Evolutionary conservation across 2,888 invertebrate species (phyloP).

Genomic region (Linyphia triangularis): DNA sequence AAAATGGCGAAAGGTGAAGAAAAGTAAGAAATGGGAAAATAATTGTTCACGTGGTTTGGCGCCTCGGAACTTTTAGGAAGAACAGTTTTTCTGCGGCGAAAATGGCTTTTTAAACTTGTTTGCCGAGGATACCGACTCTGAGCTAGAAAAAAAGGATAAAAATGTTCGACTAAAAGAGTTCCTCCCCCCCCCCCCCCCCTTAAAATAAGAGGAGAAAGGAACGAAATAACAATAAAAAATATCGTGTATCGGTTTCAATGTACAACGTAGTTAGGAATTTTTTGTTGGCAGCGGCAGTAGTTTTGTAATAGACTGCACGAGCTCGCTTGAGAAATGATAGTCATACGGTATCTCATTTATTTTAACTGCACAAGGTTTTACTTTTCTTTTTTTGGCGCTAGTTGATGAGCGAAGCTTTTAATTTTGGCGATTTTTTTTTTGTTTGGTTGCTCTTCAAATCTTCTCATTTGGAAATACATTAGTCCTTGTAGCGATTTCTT

Average conservation of each 20-base stretch:
- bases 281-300: not conserved
- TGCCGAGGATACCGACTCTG: constrained; percentile 45
- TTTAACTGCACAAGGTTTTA: constrained; percentile 25
- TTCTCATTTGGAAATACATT: no score
- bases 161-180: constrained; percentile 16
- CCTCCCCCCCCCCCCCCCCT: constrained; percentile 30
- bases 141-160: not conserved
- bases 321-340: constrained; percentile 48
- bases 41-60: constrained; percentile 50
- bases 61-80: constrained; percentile 28
- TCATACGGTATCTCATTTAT: constrained; percentile 58
- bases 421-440: no score
- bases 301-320: constrained; percentile 59
- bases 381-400: not conserved
- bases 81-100: constrained; percentile 45
- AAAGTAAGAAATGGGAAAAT: constrained; percentile 67
- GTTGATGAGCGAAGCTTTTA: no score
- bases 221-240: constrained; percentile 10
- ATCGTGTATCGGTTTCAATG: constrained; percentile 59
- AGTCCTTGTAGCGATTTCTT: no score
- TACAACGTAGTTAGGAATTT: constrained; percentile 42
- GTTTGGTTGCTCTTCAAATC: no score
- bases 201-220: constrained; percentile 15
- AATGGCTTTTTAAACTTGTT: constrained; percentile 72
- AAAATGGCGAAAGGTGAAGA: constrained; percentile 20